Percentiles rank a stretch among this genome's conserved stretches.
Conservation (phyloP, 2,797 vertebrate species). For the Rhinatrema bivittatum region DNA sequence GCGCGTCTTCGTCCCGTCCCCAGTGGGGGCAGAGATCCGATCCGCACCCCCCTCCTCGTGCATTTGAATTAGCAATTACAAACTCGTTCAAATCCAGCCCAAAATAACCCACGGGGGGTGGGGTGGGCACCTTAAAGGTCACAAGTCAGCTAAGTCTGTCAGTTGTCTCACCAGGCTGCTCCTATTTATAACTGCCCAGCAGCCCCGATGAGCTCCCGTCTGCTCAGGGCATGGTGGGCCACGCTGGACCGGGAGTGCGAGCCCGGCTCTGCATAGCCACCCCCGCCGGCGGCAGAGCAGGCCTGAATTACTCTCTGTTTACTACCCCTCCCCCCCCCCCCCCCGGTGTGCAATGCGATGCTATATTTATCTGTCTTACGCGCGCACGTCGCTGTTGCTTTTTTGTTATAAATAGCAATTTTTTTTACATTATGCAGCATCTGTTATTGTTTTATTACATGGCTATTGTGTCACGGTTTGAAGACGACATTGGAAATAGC, state of each 20-base stretch:
- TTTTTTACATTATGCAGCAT: too few relatives aligned
- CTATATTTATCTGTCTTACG: too few relatives aligned
- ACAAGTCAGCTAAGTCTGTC: conserved; percentile 62
- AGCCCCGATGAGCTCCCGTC: conserved; percentile 22
- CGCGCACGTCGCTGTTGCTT: too few relatives aligned
- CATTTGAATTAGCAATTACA: conserved; percentile 6
- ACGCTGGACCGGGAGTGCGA: not conserved
- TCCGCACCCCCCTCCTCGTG: too few relatives aligned
- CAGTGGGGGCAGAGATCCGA: too few relatives aligned
- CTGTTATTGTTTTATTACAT: too few relatives aligned
- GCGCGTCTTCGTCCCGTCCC: too few relatives aligned
- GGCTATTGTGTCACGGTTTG: too few relatives aligned
- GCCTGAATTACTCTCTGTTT: not conserved
- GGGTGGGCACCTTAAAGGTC: conserved; percentile 45
- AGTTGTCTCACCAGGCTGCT: conserved; percentile 39
- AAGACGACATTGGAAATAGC: too few relatives aligned
- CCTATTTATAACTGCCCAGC: conserved; percentile 44
- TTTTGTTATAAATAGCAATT: too few relatives aligned
- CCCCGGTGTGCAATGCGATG: too few relatives aligned
- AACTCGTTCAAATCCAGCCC: conserved; percentile 12
- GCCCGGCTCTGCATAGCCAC: not conserved
- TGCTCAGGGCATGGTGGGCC: not conserved
- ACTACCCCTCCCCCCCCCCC: not conserved
- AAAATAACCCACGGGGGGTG: conserved; percentile 30
- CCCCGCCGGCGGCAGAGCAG: accelerated